Percentiles rank a stretch among this genome's conserved stretches.
Conservation (phyloP, 1,140 invertebrate species). For the Anoplolepis gracilipes region DNA sequence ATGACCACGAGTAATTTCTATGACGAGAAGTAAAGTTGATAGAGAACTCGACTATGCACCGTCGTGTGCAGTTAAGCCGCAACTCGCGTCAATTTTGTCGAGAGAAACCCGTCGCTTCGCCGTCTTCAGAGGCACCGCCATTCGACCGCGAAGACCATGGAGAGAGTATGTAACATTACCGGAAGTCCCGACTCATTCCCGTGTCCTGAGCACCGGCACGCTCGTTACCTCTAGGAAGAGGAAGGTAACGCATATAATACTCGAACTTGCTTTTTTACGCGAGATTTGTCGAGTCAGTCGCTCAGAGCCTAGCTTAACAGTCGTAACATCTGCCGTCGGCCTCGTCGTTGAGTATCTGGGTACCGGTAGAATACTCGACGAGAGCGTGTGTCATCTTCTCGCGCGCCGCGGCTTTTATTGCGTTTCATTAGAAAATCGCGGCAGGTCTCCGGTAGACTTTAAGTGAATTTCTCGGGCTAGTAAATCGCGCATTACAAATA, state of each 20-base stretch:
- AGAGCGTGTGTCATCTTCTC: conserved; percentile 68
- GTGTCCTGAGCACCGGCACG: conserved; percentile 54
- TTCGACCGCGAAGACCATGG: conserved; percentile 16
- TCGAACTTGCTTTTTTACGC: conserved; percentile 52
- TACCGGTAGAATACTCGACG: conserved; percentile 51
- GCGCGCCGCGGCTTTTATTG: conserved; percentile 68
- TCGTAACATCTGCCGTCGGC: conserved; percentile 77
- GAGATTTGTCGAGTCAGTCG: conserved; percentile 80
- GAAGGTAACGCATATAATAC: conserved; percentile 70
- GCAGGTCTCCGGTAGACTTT: conserved; percentile 21
- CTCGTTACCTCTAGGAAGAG: conserved; percentile 76
- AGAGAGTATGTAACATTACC: conserved; percentile 61
- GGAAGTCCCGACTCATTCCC: conserved; percentile 56
- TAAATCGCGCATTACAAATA: conserved; percentile 65
- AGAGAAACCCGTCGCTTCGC: conserved; percentile 24
- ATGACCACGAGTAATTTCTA: conserved; percentile 5
- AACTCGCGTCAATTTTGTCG: background rate
- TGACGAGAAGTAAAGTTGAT: conserved; percentile 1
- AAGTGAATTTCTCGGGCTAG: conserved; percentile 63
- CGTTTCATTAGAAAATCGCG: conserved; percentile 71
- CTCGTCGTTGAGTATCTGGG: conserved; percentile 64
- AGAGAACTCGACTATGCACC: conserved; percentile 18
- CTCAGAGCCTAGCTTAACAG: conserved; percentile 65
- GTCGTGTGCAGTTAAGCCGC: background rate
- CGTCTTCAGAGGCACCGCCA: conserved; percentile 45